Conservation (phyloP, 1,140 invertebrate species). For the Oryctes rhinoceros region DNA sequence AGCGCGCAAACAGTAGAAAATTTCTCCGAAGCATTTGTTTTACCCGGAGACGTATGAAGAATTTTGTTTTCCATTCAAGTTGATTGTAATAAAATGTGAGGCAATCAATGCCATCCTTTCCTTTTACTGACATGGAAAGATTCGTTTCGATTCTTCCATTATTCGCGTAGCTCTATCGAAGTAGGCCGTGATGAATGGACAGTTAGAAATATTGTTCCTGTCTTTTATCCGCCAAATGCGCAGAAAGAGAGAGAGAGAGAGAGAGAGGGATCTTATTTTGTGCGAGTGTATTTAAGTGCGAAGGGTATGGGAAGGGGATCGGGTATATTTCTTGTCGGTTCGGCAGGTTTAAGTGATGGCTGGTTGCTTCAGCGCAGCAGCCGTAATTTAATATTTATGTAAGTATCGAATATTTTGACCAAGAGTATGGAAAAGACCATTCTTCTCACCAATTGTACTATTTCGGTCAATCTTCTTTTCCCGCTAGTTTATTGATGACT, state of each 20-base stretch:
- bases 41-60: constrained; percentile 16
- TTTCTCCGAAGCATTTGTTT: constrained; percentile 7
- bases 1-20: not conserved
- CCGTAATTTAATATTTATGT: constrained; percentile 24
- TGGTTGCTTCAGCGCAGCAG: constrained; percentile 1
- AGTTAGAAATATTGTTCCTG: constrained; percentile 46
- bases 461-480: constrained; percentile 17
- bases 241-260: not conserved
- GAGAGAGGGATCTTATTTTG: constrained; percentile 13
- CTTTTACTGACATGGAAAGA: constrained; percentile 25
- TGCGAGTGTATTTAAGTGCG: constrained; percentile 1
- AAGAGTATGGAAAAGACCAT: not conserved
- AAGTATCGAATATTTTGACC: constrained; percentile 10
- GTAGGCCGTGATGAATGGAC: constrained; percentile 44
- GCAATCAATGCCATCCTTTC: constrained; percentile 30
- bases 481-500: constrained; percentile 5
- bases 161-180: constrained; percentile 27
- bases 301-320: not conserved
- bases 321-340: not conserved
- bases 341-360: not conserved
- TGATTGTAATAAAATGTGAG: constrained; percentile 34
- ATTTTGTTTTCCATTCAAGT: constrained; percentile 30
- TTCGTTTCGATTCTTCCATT: constrained; percentile 32
- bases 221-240: constrained; percentile 42
- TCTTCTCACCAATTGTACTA: not conserved